These are phyloP conservation scores for Pagetopsis macropterus DNA, from an alignment of 2,797 vertebrate species.

Conservation along the genomic window DNA sequence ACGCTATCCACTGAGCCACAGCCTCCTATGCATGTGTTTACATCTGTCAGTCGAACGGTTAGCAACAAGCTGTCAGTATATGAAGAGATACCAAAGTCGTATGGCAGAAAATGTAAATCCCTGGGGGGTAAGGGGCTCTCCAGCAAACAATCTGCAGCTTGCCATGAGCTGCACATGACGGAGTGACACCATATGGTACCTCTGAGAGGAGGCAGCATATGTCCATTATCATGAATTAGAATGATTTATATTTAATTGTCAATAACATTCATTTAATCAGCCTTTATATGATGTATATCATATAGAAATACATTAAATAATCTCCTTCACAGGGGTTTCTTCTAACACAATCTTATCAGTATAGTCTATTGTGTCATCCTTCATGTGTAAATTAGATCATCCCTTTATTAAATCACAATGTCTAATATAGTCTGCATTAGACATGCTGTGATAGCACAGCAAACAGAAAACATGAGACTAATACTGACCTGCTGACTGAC, in stretches of 20 bases:
- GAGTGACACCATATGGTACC: constrained; percentile 61
- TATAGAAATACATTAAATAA: background rate
- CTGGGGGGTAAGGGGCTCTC: constrained; percentile 10
- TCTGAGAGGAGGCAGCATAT: constrained; percentile 31
- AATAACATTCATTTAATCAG: background rate
- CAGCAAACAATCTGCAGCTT: constrained; percentile 29
- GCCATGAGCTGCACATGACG: constrained; percentile 39
- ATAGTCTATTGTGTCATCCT: background rate
- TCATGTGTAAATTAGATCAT: constrained; percentile 3
- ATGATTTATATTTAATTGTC: background rate
- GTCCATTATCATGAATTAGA: constrained; percentile 16
- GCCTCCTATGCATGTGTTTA: background rate
- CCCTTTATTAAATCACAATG: background rate
- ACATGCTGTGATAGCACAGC: constrained; percentile 14
- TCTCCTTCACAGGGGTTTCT: background rate
- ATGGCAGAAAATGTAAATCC: constrained; percentile 32
- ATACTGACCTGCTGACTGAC: constrained; percentile 43
- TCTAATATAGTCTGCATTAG: constrained; percentile 30
- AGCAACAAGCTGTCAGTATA: background rate
- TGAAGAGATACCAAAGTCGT: constrained; percentile 11
- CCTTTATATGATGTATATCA: too few relatives aligned
- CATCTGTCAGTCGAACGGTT: constrained; percentile 3
- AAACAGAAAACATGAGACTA: constrained; percentile 19
- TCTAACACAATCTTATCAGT: background rate
- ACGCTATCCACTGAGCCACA: too few relatives aligned